phyloP scores from a whole-genome alignment of 2,113 vertebrate species.

The Melanostigma gelatinosum region DNA sequence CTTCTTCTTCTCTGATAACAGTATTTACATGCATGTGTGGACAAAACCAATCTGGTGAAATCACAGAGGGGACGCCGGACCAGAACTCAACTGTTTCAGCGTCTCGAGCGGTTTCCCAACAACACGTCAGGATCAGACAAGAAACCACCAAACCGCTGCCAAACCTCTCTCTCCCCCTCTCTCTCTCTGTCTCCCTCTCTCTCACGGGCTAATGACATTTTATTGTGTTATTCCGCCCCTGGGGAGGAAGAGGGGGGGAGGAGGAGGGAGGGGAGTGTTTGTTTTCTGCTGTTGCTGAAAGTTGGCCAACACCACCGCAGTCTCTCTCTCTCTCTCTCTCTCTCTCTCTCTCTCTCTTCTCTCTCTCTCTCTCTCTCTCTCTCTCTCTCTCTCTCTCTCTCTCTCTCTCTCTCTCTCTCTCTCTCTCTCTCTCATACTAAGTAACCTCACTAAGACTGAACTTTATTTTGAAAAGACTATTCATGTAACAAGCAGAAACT shows the following conservation, averaged over 20 bases:
- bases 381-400: background rate
- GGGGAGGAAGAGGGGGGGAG: conserved; percentile 4
- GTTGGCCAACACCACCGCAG: conserved; percentile 46
- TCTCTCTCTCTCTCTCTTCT: conserved; percentile 7
- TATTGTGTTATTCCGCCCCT: conserved; percentile 53
- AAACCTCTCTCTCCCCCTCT: background rate
- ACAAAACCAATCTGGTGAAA: conserved; percentile 63
- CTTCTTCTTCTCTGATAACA: conserved; percentile 51
- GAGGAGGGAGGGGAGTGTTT: background rate
- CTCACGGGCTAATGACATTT: conserved; percentile 44
- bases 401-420: conserved; percentile 19
- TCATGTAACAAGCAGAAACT: too few relatives aligned
- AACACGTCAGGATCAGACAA: conserved; percentile 39
- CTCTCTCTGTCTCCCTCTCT: conserved; percentile 4
- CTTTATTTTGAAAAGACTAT: too few relatives aligned
- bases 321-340: background rate
- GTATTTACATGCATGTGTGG: conserved; percentile 58
- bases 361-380: background rate
- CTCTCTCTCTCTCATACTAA: background rate
- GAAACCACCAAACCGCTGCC: conserved; percentile 35
- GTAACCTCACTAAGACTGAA: background rate
- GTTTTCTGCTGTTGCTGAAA: conserved; percentile 57
- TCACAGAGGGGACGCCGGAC: conserved; percentile 33
- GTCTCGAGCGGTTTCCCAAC: conserved; percentile 47
- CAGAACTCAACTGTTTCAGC: conserved; percentile 30